A percentile compares a stretch with the other conserved stretches of the same genome.
phyloP scores from a whole-genome alignment of 2,113 vertebrate genomes.

The Atlantisia rogersi region DNA sequence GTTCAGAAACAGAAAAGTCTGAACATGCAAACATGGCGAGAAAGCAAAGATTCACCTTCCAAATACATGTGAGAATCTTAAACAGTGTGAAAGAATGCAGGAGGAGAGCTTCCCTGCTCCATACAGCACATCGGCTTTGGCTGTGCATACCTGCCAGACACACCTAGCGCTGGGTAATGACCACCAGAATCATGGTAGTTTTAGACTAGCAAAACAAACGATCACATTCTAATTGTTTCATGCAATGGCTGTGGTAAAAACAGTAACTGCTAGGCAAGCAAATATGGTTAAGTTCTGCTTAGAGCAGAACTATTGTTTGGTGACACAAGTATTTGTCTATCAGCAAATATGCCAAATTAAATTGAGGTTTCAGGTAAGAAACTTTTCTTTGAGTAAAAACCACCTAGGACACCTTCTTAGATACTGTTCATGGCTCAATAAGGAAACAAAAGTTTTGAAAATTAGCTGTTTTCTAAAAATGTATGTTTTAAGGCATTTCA shows the following conservation, averaged over 20 bases:
- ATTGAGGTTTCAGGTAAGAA: not conserved
- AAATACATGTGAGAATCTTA: fast-evolving
- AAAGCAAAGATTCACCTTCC: not conserved
- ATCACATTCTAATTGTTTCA: not conserved
- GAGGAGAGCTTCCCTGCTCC: not conserved
- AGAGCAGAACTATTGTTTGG: too few relatives aligned
- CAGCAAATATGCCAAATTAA: not conserved
- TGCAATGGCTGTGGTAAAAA: not conserved
- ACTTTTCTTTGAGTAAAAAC: not conserved
- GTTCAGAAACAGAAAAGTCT: not conserved
- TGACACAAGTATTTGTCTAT: not conserved
- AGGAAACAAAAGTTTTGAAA: not conserved
- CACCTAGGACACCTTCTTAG: not conserved
- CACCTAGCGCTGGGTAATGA: not conserved
- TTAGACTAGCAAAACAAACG: not conserved
- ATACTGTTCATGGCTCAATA: not conserved
- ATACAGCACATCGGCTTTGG: not conserved
- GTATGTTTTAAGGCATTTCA: not conserved
- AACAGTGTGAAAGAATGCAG: not conserved
- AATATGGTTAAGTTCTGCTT: not conserved
- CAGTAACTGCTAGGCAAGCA: not conserved
- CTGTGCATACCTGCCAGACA: not conserved
- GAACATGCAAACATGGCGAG: not conserved
- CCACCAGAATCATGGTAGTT: not conserved
- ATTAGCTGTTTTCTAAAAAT: not conserved